Conservation (phyloP, 1,140 invertebrate species). For the Trichonephila clavipes region DNA sequence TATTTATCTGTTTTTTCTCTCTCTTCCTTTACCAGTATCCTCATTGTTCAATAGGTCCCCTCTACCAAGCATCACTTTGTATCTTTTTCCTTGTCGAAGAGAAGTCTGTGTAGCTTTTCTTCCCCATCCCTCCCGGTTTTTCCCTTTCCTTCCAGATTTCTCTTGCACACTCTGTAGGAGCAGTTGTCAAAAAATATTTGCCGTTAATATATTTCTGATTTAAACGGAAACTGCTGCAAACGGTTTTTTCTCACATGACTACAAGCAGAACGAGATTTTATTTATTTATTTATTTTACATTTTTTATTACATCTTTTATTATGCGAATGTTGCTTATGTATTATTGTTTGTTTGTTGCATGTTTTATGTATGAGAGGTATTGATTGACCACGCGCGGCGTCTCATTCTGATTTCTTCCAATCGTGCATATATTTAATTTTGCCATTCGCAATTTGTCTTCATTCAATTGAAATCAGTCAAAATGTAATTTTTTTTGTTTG, state of each 20-base stretch:
- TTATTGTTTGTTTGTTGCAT: conserved; percentile 14
- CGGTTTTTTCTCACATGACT: conserved; percentile 68
- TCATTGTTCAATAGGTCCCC: neutral
- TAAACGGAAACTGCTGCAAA: conserved; percentile 65
- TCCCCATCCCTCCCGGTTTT: neutral
- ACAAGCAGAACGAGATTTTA: neutral
- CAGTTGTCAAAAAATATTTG: conserved; percentile 66
- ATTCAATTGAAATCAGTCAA: conserved; percentile 32
- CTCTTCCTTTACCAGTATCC: neutral
- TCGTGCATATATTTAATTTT: conserved; percentile 22
- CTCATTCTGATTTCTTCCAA: neutral
- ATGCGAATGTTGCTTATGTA: neutral
- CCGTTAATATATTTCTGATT: conserved; percentile 66
- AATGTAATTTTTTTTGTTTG: no score
- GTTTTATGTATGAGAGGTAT: conserved; percentile 60
- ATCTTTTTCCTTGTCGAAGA: conserved; percentile 34
- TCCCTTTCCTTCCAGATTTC: neutral
- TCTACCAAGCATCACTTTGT: conserved; percentile 53
- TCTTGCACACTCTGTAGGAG: neutral
- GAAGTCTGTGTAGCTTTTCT: conserved; percentile 8
- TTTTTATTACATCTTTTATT: conserved; percentile 22
- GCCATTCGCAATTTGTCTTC: conserved; percentile 3
- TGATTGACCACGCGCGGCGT: neutral
- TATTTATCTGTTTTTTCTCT: conserved; percentile 59
- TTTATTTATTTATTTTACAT: neutral